phyloP scores from a whole-genome alignment of 2,888 invertebrate genomes.

The Buathra laborator region DNA sequence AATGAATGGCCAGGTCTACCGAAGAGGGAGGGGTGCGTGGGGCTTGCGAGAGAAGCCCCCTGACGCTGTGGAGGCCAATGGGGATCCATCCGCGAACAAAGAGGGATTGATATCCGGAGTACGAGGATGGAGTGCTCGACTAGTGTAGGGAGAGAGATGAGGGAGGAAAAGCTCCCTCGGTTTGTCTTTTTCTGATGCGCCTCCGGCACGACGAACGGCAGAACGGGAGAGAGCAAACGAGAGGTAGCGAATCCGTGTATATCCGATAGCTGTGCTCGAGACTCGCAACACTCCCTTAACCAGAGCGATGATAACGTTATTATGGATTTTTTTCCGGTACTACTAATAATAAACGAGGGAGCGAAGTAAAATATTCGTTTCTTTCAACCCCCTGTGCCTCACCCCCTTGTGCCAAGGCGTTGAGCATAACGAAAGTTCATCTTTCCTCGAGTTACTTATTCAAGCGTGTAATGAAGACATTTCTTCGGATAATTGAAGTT shows the following conservation, averaged over 20 bases:
- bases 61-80: slow-evolving; percentile 71
- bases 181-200: slow-evolving; percentile 49
- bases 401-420: neutral
- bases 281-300: slow-evolving; percentile 47
- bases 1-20: slow-evolving; percentile 81
- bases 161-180: slow-evolving; percentile 30
- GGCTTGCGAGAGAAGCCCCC: slow-evolving; percentile 68
- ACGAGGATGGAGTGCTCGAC: slow-evolving; percentile 58
- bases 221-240: slow-evolving; percentile 30
- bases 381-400: slow-evolving; percentile 1
- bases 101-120: slow-evolving; percentile 73
- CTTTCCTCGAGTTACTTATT: slow-evolving; percentile 39
- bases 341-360: slow-evolving; percentile 47
- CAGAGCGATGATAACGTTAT: slow-evolving; percentile 66
- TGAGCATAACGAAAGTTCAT: slow-evolving; percentile 19
- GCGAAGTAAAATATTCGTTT: slow-evolving; percentile 42
- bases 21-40: slow-evolving; percentile 30
- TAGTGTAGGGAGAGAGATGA: slow-evolving; percentile 29
- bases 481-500: slow-evolving; percentile 52
- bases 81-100: slow-evolving; percentile 78
- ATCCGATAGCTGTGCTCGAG: slow-evolving; percentile 31
- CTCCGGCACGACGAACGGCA: slow-evolving; percentile 37
- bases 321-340: slow-evolving; percentile 64
- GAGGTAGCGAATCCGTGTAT: slow-evolving; percentile 43
- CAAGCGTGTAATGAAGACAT: slow-evolving; percentile 48